Conservation (phyloP, 2,797 vertebrate genomes). For the Acanthurus tractus region DNA sequence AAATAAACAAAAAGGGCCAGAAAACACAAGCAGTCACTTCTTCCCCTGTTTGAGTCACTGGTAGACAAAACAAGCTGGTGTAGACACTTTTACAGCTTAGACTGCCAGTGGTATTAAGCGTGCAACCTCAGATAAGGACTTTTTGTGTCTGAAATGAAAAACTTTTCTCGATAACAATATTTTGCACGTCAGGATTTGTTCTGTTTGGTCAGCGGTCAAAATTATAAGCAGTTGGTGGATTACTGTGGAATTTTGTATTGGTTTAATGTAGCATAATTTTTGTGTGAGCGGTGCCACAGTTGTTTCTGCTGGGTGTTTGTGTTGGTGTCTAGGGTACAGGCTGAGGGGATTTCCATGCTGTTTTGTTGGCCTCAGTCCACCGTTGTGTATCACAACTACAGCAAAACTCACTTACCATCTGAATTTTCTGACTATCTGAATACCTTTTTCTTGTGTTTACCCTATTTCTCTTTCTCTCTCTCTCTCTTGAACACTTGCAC, state of each 20-base stretch:
- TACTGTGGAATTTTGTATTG: conserved; percentile 25
- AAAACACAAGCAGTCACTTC: neutral
- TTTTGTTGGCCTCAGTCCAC: conserved; percentile 45
- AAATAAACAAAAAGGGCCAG: neutral
- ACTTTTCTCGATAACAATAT: conserved; percentile 13
- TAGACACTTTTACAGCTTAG: conserved; percentile 8
- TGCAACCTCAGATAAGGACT: conserved; percentile 16
- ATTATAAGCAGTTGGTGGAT: conserved; percentile 15
- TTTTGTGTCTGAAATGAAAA: conserved; percentile 28
- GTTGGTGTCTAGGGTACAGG: conserved; percentile 27
- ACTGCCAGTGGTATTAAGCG: neutral
- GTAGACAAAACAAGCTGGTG: conserved; percentile 12
- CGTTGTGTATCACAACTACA: conserved; percentile 62
- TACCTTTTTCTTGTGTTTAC: conserved; percentile 3
- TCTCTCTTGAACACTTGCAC: conserved; percentile 69
- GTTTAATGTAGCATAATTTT: conserved; percentile 8
- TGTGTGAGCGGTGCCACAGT: conserved; percentile 18
- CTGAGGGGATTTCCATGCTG: conserved; percentile 59
- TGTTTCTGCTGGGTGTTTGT: conserved; percentile 43
- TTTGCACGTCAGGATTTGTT: conserved; percentile 13
- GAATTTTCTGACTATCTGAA: conserved; percentile 64
- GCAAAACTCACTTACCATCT: conserved; percentile 68
- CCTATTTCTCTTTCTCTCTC: conserved; percentile 50
- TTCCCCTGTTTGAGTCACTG: conserved; percentile 4
- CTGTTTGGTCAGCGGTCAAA: neutral